Evolutionary conservation across 2,888 invertebrate species (phyloP), one percentile per base, ranked within the genome.

Genomic region (Lithophane semibrunnea): DNA sequence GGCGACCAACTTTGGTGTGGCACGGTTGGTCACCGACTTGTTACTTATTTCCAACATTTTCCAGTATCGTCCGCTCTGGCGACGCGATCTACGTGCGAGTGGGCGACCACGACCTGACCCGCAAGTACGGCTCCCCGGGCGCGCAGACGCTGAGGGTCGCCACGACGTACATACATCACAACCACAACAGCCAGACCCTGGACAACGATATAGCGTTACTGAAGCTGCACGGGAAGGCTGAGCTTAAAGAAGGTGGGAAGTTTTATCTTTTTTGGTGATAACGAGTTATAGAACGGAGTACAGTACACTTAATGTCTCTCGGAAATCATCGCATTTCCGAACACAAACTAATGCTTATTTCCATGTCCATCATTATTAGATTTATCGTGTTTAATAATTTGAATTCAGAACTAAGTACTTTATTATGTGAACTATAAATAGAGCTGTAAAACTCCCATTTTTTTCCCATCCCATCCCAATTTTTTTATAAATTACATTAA

Each of bases 101-200:
- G 0, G 99, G 99, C 0, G 99, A 99, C 94, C 99, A 99, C 92
- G 99, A 99, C 95, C 95, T 99, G 85, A 99, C 99, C 0, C 97
- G 98, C 78, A 99, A 99, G 93, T 98, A 98, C 92, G 99, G 99
- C 52, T 99, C 98, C 87, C 98, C 99, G 0, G 99, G 99, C 16
- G 99, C 99, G 0, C 99, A 99, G 95, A 99, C 99, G 0, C 96
- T 99, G 37, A 97, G 99, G 24, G 99, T 99, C 3, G 98, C 99
- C 73, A 99, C 99, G 73, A 99, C 99, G 0, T 99, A 99, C 94
- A 99, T 99, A 82, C 99, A 99, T 92, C 99, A 99, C 94, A 99
- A 99, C 95, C 99, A 99, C 96, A 99, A 99, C 94, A 98, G 99
- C 88, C 99, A 99, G 94, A 99, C 99, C 1, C 95, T 99, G 86